phyloP scores from a whole-genome alignment of 1,140 invertebrate species.

The Tetragonula clypearis region DNA sequence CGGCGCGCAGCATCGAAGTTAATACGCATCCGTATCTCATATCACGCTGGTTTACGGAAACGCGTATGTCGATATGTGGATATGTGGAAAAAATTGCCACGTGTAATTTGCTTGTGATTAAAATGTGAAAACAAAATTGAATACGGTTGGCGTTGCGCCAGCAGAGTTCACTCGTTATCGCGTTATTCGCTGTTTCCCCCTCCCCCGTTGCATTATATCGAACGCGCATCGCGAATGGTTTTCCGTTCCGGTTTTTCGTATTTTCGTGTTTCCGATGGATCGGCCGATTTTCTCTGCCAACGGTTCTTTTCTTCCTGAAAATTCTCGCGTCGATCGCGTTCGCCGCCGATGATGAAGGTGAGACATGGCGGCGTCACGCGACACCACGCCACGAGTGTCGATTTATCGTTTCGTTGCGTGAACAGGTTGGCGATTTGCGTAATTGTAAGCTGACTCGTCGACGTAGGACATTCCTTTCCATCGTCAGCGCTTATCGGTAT shows the following conservation, averaged over 20 bases:
- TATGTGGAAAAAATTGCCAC: not conserved
- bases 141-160: not conserved
- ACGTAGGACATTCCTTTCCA: not conserved
- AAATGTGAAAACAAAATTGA: not conserved
- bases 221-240: too few species aligned
- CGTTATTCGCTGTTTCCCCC: too few species aligned
- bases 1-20: too few species aligned
- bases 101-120: not conserved
- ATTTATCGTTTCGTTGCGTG: not conserved
- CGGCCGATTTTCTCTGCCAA: too few species aligned
- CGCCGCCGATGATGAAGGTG: not conserved
- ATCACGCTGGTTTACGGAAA: not conserved
- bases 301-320: not conserved
- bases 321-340: too few species aligned
- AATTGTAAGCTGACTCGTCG: not conserved
- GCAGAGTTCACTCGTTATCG: not conserved
- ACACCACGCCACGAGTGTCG: too few species aligned
- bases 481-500: not conserved
- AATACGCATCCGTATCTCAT: not conserved
- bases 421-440: conserved; percentile 5
- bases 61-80: not conserved
- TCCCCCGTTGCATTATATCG: too few species aligned
- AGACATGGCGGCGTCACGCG: not conserved
- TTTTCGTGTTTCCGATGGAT: too few species aligned
- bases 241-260: too few species aligned